phyloP scores from a whole-genome alignment of 2,888 invertebrate species.

The Lapara coniferarum region DNA sequence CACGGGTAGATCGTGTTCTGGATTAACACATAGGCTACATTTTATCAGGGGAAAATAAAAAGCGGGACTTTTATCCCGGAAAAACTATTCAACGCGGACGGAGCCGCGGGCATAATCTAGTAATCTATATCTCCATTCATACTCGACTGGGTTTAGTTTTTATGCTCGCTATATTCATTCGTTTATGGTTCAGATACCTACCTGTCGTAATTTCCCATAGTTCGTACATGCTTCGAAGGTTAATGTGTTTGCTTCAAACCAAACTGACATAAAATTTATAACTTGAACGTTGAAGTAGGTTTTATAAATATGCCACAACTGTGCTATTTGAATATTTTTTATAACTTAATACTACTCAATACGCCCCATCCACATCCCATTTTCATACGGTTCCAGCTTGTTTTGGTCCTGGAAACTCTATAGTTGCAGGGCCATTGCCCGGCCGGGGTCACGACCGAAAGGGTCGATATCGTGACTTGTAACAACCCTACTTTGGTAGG shows the following conservation, averaged over 20 bases:
- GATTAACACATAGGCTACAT: too few relatives aligned
- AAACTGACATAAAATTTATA: background rate
- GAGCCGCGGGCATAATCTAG: too few relatives aligned
- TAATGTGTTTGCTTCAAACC: background rate
- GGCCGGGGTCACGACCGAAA: conserved; percentile 7
- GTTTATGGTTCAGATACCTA: background rate
- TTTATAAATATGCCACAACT: too few relatives aligned
- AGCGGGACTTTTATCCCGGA: too few relatives aligned
- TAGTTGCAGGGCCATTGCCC: background rate
- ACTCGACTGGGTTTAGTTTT: background rate
- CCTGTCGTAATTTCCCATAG: background rate
- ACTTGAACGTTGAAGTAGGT: background rate
- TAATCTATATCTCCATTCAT: too few relatives aligned
- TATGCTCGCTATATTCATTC: conserved; percentile 1
- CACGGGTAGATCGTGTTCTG: too few relatives aligned
- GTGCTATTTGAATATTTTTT: too few relatives aligned
- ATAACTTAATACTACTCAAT: too few relatives aligned
- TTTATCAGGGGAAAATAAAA: too few relatives aligned
- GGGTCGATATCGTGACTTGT: conserved; percentile 5
- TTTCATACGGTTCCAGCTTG: background rate
- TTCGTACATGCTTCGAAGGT: background rate
- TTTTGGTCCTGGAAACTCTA: background rate
- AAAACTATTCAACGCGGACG: too few relatives aligned
- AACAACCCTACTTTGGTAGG: background rate
- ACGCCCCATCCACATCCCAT: too few relatives aligned